Base-by-base conservation (phyloP, 2,113 vertebrate genomes). In the Boulengeromyrus knoepffleri region DNA sequence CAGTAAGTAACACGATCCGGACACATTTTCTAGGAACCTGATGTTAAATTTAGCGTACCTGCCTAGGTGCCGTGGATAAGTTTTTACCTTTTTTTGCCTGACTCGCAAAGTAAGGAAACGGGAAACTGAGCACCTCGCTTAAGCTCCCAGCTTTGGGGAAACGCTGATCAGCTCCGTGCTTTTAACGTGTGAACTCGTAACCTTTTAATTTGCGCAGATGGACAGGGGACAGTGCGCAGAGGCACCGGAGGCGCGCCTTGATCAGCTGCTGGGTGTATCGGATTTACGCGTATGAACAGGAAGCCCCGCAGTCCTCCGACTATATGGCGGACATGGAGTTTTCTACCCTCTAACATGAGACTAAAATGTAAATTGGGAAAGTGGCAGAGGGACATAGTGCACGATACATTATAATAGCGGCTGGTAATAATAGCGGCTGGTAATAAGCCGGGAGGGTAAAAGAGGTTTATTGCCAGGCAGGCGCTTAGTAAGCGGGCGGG, bases 1-100 rank as follows among this genome's bases (percentile, higher is more conserved):
- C 94, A 99, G 98, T 99, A 93, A 99, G 98, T 97, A 91, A 85
- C 27, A 49, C 13, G 1, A 88, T 49, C n/a, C n/a, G 21, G 27
- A 89, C 45, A 56, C n/a, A 58, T 62, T 39, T 52, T 6, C 49
- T 56, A 46, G 77, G 49, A 36, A 27, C 27, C 45, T 80, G 4
- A 39, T 83, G 70, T 6, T 56, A 88, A 27, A 47, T 21, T 17
- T 27, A 85, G 24, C 45, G 53, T 50, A 88, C 87, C 31, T 89
- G 50, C n/a, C 39, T 31, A 12, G 89, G 15, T 66, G 56, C 19
- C 52, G 36, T 58, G n/a, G 8, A 46, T 31, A 53, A 89, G 77
- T 46, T 89, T 89, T 52, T 27, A 39, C 74, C 15, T 42, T 80
- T 77, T 36, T 42, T 39, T 42, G 74, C 31, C 17, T 39, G 36